These are phyloP conservation scores for Conomelus anceps DNA, from an alignment of 2,888 invertebrate genomes.

Conservation along the genomic window DNA sequence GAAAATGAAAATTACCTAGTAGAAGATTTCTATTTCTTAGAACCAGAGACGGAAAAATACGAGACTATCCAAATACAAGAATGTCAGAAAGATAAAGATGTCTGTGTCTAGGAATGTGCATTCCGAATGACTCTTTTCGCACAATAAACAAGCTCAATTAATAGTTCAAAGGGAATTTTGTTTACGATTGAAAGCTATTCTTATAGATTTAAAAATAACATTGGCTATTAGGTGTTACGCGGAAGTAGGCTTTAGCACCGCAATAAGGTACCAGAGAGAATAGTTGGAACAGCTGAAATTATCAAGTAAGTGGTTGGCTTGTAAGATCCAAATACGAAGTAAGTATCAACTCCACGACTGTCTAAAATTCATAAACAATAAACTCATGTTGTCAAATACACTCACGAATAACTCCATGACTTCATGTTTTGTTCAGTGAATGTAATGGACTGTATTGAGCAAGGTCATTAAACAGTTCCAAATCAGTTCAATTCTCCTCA, in stretches of 20 bases:
- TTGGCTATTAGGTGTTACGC: neutral
- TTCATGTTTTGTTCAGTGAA: neutral
- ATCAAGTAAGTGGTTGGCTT: neutral
- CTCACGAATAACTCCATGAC: neutral
- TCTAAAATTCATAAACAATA: neutral
- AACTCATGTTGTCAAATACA: neutral
- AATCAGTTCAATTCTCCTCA: neutral
- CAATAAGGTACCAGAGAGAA: neutral
- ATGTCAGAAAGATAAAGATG: neutral
- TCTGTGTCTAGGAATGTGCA: neutral
- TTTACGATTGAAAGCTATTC: neutral
- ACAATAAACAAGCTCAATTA: neutral
- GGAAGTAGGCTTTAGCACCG: neutral
- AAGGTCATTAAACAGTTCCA: neutral
- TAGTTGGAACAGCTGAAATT: neutral
- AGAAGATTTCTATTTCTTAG: neutral
- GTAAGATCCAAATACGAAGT: too few species aligned
- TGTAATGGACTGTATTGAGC: neutral
- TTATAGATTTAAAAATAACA: neutral
- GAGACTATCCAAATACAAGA: neutral
- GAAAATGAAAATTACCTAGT: neutral
- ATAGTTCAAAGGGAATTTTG: neutral
- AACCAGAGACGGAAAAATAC: neutral
- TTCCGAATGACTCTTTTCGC: neutral
- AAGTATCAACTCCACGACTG: too few species aligned